Percentiles rank a stretch among this genome's conserved stretches.
Conservation (phyloP, 2,888 invertebrate species). For the Drosophila mettleri region DNA sequence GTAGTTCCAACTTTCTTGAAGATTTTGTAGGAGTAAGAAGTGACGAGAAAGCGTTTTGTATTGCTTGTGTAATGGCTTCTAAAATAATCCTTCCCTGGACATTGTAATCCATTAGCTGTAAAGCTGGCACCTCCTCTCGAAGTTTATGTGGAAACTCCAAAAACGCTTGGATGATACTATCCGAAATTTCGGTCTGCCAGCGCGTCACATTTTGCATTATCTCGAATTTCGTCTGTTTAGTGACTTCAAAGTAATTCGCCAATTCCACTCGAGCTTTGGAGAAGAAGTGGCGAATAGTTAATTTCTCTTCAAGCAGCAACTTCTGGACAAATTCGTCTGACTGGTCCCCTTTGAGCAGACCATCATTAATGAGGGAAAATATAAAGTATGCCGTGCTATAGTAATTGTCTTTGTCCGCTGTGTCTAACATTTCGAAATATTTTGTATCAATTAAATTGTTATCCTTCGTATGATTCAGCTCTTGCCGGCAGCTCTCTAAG, state of each 20-base stretch:
- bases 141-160: slow-evolving; percentile 50
- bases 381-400: slow-evolving; percentile 60
- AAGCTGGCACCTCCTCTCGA: slow-evolving; percentile 47
- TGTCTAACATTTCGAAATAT: slow-evolving; percentile 55
- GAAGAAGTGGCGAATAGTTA: slow-evolving; percentile 57
- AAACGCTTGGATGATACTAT: slow-evolving; percentile 41
- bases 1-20: too few relatives aligned
- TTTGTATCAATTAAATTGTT: slow-evolving; percentile 49
- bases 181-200: slow-evolving; percentile 40
- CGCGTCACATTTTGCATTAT: slow-evolving; percentile 46
- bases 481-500: slow-evolving; percentile 32
- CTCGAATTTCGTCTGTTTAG: slow-evolving; percentile 25
- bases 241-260: slow-evolving; percentile 35
- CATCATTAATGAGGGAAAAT: slow-evolving; percentile 48
- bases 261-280: slow-evolving; percentile 22
- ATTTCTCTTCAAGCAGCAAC: slow-evolving; percentile 58
- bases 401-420: slow-evolving; percentile 39
- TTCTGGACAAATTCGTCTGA: slow-evolving; percentile 40
- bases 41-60: neutral
- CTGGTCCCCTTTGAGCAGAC: slow-evolving; percentile 16
- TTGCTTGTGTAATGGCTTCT: slow-evolving; percentile 9
- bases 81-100: slow-evolving; percentile 35
- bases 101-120: slow-evolving; percentile 56
- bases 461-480: slow-evolving; percentile 15
- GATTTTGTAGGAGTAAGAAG: neutral